Evolutionary conservation across 2,888 invertebrate species (phyloP).

Genomic region (Amaurobius ferox): DNA sequence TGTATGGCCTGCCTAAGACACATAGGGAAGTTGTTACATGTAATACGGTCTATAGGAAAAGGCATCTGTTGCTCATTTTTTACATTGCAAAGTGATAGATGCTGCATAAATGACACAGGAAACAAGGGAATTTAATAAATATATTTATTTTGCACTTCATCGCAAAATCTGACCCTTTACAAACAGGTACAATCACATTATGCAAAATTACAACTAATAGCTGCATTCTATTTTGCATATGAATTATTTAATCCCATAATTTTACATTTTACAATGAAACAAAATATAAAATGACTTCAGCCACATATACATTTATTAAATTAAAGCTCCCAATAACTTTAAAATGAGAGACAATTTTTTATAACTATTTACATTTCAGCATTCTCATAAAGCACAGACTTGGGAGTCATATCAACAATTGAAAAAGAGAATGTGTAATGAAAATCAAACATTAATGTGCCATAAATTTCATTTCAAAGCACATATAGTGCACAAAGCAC

Average conservation of each 20-base stretch:
- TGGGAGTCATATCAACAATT: not conserved
- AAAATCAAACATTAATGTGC: not conserved
- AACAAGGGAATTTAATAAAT: slow-evolving; percentile 61
- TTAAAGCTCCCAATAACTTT: slow-evolving; percentile 56
- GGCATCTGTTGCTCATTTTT: too few relatives aligned
- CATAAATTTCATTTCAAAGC: slow-evolving; percentile 3
- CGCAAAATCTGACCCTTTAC: slow-evolving; percentile 60
- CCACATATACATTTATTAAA: slow-evolving; percentile 37
- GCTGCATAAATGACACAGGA: not conserved
- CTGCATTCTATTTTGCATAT: slow-evolving; percentile 25
- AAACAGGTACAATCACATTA: slow-evolving; percentile 56
- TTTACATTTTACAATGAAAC: slow-evolving; percentile 39
- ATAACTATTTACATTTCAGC: slow-evolving; percentile 13
- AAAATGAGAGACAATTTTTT: slow-evolving; percentile 21
- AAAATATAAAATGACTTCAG: slow-evolving; percentile 47
- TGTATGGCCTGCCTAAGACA: too few relatives aligned
- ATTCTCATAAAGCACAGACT: not conserved
- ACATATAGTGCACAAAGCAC: slow-evolving; percentile 17
- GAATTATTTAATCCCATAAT: slow-evolving; percentile 32
- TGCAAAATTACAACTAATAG: slow-evolving; percentile 23
- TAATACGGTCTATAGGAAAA: too few relatives aligned
- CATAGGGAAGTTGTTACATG: too few relatives aligned
- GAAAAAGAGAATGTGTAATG: not conserved
- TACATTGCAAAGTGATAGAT: too few relatives aligned
- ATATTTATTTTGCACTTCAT: slow-evolving; percentile 69